Evolutionary conservation across 2,888 invertebrate species (phyloP), one percentile per base, ranked within the genome.

Genomic region (Amblyjoppa proteus): DNA sequence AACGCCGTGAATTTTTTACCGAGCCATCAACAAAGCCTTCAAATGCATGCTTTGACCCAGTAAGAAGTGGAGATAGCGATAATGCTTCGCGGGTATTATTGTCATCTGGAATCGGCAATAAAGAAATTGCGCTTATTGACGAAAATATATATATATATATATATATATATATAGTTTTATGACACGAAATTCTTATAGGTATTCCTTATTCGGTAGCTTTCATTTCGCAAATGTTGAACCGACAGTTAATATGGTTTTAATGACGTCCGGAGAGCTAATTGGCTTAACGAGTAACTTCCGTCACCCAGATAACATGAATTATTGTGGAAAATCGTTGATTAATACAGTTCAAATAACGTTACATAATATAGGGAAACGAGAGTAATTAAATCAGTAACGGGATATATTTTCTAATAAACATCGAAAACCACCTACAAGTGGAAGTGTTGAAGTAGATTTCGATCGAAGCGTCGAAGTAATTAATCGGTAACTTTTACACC

Each of bases 1-100:
- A 41, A 64, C 2, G 34, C 31, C 34, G 61, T 31, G 61, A 34
- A 64, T 34, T 34, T 16, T 16, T 31, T 31, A 31, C 31, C 61
- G 34, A 64, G 61, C 31, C 34, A 64, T 13, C 61, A 64, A 64
- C 61, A 34, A n/a, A 64, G 28, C 61, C 61, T 64, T 64, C 16
- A 34, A 34, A 31, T 31, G 34, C 61, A 16, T 45, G 7, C 34
- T 28, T 64, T 34, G 61, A 64, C 61, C 61, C 31, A 64, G 61
- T 64, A 34, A 34, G 13, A 13, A 64, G 6, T 64, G 13, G n/a
- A 7, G n/a, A 6, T 64, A 6, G 61, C 11, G 34, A 64, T 64
- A 31, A 64, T 13, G 61, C 34, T 31, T 45, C 4, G 34, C 11
- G 34, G 13, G 7, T n/a, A n/a, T 34, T 64, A 16, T 34, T 11